These are phyloP conservation scores for Orthosia gothica DNA, from an alignment of 2,888 invertebrate species.

Conservation along the genomic window DNA sequence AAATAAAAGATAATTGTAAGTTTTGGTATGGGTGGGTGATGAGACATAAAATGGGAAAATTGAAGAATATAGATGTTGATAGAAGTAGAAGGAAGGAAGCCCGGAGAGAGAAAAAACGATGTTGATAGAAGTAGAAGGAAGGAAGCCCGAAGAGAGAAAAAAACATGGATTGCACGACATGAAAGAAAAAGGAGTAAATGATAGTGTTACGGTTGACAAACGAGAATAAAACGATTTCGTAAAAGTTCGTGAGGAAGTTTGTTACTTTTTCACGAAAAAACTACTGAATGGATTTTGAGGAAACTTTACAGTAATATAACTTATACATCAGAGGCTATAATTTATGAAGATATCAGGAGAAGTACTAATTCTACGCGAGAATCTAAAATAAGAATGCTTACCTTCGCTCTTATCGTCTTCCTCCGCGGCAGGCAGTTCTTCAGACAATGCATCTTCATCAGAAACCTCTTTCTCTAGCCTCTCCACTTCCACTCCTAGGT, in stretches of 20 bases:
- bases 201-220: neutral
- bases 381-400: constrained; percentile 4
- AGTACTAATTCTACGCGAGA: no score
- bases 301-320: no score
- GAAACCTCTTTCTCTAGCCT: constrained; percentile 84
- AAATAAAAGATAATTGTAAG: neutral
- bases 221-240: no score
- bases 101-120: neutral
- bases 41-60: neutral
- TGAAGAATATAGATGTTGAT: no score
- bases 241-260: no score
- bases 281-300: no score
- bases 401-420: constrained; percentile 71
- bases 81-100: neutral
- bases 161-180: neutral
- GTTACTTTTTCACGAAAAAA: no score
- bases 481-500: constrained; percentile 85
- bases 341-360: no score
- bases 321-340: no score
- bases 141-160: neutral
- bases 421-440: constrained; percentile 71
- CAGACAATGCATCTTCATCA: constrained; percentile 79
- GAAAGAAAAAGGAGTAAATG: neutral
- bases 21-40: neutral
- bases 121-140: no score